phyloP scores from a whole-genome alignment of 1,140 invertebrate genomes.

The Apis cerana region DNA sequence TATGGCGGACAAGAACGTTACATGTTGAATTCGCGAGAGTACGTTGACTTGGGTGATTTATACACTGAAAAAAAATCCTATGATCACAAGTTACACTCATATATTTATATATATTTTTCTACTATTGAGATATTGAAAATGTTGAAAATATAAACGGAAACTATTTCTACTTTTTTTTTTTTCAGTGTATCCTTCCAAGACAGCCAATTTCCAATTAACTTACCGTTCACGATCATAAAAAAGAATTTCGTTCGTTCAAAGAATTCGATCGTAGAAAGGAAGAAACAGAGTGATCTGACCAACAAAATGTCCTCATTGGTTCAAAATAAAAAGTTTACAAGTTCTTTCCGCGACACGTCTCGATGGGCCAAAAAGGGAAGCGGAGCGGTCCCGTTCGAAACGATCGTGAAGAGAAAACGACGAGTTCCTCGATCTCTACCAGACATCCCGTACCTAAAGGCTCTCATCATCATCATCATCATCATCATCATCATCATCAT shows the following conservation, averaged over 20 bases:
- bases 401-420: not conserved
- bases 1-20: not conserved
- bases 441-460: conserved; percentile 67
- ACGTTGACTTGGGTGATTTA: conserved; percentile 6
- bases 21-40: not conserved
- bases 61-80: conserved; percentile 45
- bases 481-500: too few species aligned
- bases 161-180: not conserved
- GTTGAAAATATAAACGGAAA: not conserved
- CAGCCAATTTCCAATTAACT: conserved; percentile 4
- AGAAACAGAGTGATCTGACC: not conserved
- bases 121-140: too few species aligned
- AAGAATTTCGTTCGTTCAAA: conserved; percentile 3
- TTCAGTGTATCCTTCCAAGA: conserved; percentile 49
- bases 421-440: conserved; percentile 50
- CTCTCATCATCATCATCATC: conserved; percentile 7
- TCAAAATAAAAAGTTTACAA: not conserved
- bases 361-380: not conserved
- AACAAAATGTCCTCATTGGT: not conserved
- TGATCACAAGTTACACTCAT: not conserved
- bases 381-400: conserved; percentile 25
- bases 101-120: not conserved
- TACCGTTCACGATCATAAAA: conserved; percentile 5
- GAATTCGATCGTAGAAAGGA: not conserved
- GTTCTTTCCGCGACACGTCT: not conserved